Evolutionary conservation across 2,797 vertebrate genomes (phyloP), one percentile per base, ranked within the genome.

Genomic region (Parambassis ranga): DNA sequence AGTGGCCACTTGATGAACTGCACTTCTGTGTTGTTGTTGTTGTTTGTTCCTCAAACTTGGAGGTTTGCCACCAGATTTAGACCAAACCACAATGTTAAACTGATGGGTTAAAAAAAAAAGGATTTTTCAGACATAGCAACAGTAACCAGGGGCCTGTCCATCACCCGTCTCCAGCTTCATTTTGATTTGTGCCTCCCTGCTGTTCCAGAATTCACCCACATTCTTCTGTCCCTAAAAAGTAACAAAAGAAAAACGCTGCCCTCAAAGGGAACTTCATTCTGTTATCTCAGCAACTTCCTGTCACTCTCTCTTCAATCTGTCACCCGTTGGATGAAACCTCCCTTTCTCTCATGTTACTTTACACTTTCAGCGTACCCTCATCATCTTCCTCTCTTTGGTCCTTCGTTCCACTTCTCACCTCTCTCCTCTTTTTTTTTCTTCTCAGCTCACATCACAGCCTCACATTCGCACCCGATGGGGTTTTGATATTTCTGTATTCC

Each of bases 351-450:
- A 32, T 55, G 47, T 39, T 63, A 49, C 63, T 71, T 77, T 62
- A 41, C 55, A 75, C 67, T 67, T 64, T 75, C 51, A 57, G 42
- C 37, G 51, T 36, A n/a, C 39, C 19, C 23, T 53, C 26, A 44
- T 68, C 26, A 35, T 49, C n/a, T 37, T 36, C 10, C 8, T 60
- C 13, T 47, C 39, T 50, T 47, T 49, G 24, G 14, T 73, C 35
- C 30, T 66, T 61, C 38, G 44, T 61, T 68, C 36, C 57, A 66
- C 55, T 82, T 79, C 65, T 81, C 79, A 82, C 72, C 65, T 75
- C 51, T 31, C 23, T 62, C 61, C 32, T 61, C 28, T 26, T 61
- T 70, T 58, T 26, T 61, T 70, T 58, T 55, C 39, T 16, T 50
- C 33, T 48, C 15, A 4, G 49, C 67, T 81, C 52, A n/a, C 43